Conservation (phyloP, 2,888 invertebrate genomes). For the Tribolium freemani region DNA sequence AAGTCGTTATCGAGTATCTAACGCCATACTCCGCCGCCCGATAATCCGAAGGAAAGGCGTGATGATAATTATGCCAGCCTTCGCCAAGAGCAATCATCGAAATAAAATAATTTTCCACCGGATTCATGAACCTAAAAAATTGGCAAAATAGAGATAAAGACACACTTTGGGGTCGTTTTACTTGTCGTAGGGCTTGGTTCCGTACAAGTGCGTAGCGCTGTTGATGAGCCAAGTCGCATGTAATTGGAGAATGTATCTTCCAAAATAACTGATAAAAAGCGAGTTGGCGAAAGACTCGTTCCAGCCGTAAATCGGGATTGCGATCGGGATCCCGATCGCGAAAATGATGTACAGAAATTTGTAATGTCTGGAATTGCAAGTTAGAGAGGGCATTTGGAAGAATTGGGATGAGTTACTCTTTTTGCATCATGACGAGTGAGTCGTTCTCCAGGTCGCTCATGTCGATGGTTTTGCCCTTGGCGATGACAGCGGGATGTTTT, state of each 20-base stretch:
- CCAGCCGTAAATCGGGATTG: slow-evolving; percentile 79
- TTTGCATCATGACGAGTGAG: slow-evolving; percentile 81
- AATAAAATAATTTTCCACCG: slow-evolving; percentile 76
- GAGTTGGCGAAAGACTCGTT: slow-evolving; percentile 75
- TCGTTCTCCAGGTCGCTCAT: slow-evolving; percentile 83
- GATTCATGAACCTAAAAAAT: slow-evolving; percentile 71
- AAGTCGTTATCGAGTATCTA: slow-evolving; percentile 73
- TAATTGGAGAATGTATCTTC: slow-evolving; percentile 75
- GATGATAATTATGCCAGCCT: slow-evolving; percentile 86
- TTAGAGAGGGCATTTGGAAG: neutral
- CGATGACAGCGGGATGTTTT: slow-evolving; percentile 83
- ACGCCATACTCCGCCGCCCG: slow-evolving; percentile 73
- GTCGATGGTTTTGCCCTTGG: slow-evolving; percentile 77
- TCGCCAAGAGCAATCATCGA: slow-evolving; percentile 74
- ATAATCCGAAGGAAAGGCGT: slow-evolving; percentile 80
- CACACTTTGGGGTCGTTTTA: slow-evolving; percentile 62
- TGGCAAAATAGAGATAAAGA: too few relatives aligned
- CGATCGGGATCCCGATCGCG: slow-evolving; percentile 74
- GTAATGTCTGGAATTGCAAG: slow-evolving; percentile 75
- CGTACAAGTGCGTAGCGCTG: slow-evolving; percentile 85
- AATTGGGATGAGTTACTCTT: slow-evolving; percentile 73
- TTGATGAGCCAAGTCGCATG: slow-evolving; percentile 88
- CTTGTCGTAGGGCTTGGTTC: slow-evolving; percentile 83
- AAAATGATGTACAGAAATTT: slow-evolving; percentile 72
- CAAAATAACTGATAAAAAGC: slow-evolving; percentile 74